phyloP scores from a whole-genome alignment of 2,113 vertebrate genomes.

The Pelusios castaneus region DNA sequence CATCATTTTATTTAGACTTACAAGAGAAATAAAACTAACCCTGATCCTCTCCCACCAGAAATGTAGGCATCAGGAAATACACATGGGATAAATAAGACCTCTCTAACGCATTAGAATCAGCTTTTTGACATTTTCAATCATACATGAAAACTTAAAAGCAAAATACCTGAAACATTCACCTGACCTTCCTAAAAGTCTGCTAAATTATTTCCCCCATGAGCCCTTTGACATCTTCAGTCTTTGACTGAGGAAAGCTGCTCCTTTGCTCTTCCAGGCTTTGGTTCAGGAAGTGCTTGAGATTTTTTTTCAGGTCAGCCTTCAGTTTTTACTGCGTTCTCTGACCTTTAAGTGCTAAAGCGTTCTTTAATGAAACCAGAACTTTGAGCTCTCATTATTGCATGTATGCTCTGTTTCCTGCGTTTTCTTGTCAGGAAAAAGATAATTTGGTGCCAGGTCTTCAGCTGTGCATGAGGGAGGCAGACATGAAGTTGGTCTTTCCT shows the following conservation, averaged over 20 bases:
- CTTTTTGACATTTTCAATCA: not conserved
- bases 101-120: not conserved
- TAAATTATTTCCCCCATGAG: not conserved
- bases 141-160: not conserved
- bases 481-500: not conserved
- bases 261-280: conserved; percentile 56
- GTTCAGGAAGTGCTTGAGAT: not conserved
- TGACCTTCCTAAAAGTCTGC: not conserved
- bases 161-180: not conserved
- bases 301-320: not conserved
- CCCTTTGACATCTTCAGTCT: conserved; percentile 55
- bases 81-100: not conserved
- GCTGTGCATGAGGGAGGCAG: conserved; percentile 13
- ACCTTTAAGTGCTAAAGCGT: not conserved
- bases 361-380: not conserved
- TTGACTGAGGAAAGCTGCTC: conserved; percentile 54
- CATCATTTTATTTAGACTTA: not conserved
- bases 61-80: not conserved
- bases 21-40: not conserved
- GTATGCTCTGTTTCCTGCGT: conserved; percentile 51
- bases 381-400: not conserved
- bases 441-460: conserved; percentile 45
- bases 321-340: not conserved
- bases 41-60: not conserved
- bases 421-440: conserved; percentile 42